Base-by-base conservation (phyloP, 2,113 vertebrate species). In the Pseudopipra pipra region DNA sequence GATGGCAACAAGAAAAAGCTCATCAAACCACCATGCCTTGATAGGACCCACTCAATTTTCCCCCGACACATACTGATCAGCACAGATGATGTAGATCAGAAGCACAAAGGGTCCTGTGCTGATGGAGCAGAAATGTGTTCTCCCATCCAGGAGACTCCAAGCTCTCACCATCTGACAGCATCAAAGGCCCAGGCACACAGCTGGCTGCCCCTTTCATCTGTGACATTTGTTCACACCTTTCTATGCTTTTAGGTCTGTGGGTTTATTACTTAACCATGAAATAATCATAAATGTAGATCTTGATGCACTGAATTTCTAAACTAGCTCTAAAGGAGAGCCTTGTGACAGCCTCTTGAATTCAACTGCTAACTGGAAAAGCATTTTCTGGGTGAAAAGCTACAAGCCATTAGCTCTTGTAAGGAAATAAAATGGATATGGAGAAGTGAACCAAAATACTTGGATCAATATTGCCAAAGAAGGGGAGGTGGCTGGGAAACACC, bases 361-460 rank as follows among this genome's bases (percentile, higher is more conserved):
- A 9, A 63, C 20, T 59, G 13, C 39, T 74, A 37, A 23, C 8
- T 74, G 22, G 30, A 47, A 56, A 88, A 55, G 28, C 9, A n/a
- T 63, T 82, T 74, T 46, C 59, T 41, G 27, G 4, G 18, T 72
- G 71, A 68, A 93, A 90, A 82, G 19, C 11, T 19, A 61, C 44
- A 3, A 44, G 52, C 5, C 17, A 47, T 66, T 43, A 84, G 6
- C n/a, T 72, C 30, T 56, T 71, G 14, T 41, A 49, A 59, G 41
- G 47, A 81, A 72, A 52, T 31, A n/a, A 56, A 82, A 51, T 11
- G 2, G 41, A 21, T 27, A 63, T 63, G 11, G 18, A 59, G 11
- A 59, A 66, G 12, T 0, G 1, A 93, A 66, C 8, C 24, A 80
- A 28, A 88, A 41, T n/a, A 68, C 44, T 70, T 0, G 0, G 58